Conservation (phyloP, 2,797 vertebrate genomes). For the Sebastolobus alascanus region DNA sequence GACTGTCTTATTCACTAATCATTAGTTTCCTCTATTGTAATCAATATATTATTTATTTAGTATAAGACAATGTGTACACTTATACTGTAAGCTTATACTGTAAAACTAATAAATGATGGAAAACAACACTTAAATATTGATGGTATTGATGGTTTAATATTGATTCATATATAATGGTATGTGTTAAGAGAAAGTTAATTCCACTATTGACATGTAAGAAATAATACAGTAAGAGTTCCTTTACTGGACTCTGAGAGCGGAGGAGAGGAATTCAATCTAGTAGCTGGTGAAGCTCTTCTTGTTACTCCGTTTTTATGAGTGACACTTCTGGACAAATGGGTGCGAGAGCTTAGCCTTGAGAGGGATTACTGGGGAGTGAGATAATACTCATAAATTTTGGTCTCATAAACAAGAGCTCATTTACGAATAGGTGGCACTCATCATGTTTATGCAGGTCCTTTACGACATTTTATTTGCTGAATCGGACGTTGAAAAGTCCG, state of each 20-base stretch:
- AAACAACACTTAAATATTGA: background rate
- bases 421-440: conserved; percentile 21
- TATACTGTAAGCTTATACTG: background rate
- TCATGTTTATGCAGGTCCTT: conserved; percentile 35
- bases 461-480: conserved; percentile 23
- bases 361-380: conserved; percentile 35
- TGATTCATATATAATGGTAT: background rate
- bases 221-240: background rate
- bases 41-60: background rate
- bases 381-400: conserved; percentile 37
- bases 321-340: conserved; percentile 42
- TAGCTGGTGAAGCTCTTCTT: background rate
- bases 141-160: background rate
- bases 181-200: background rate
- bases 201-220: background rate
- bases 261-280: conserved; percentile 1
- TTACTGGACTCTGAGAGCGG: background rate
- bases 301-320: conserved; percentile 39
- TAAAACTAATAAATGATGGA: background rate
- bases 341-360: conserved; percentile 26
- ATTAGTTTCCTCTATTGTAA: background rate
- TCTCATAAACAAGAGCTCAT: conserved; percentile 41
- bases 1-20: background rate
- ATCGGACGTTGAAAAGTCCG: conserved; percentile 7
- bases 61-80: background rate